These are phyloP conservation scores for Magallana nippona DNA, from an alignment of 2,888 invertebrate species.

Conservation along the genomic window DNA sequence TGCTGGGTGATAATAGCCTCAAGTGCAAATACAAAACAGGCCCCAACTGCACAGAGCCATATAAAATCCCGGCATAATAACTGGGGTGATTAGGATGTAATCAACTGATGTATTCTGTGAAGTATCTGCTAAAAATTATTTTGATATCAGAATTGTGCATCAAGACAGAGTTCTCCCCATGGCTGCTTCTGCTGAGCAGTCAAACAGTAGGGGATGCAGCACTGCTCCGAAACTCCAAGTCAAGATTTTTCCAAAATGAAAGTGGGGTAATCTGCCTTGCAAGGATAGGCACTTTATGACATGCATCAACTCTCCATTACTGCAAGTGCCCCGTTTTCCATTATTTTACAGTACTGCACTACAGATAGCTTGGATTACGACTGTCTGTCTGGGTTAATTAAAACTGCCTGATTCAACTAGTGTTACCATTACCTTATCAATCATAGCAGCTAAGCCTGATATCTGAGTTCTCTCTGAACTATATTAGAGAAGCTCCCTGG, in stretches of 20 bases:
- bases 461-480: background rate
- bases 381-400: constrained; percentile 15
- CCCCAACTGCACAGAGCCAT: background rate
- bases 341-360: constrained; percentile 5
- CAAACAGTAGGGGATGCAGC: constrained; percentile 23
- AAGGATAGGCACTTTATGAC: background rate
- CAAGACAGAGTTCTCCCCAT: background rate
- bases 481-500: constrained; percentile 5
- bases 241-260: constrained; percentile 7
- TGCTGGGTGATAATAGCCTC: constrained; percentile 24
- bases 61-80: background rate
- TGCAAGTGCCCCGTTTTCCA: constrained; percentile 1
- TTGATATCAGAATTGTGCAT: constrained; percentile 35
- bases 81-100: constrained; percentile 22
- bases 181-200: constrained; percentile 2
- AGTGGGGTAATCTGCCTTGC: constrained; percentile 23
- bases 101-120: constrained; percentile 8
- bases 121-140: constrained; percentile 24
- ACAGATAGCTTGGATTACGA: constrained; percentile 20
- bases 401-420: background rate
- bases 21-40: constrained; percentile 10
- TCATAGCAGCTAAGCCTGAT: background rate
- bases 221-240: background rate
- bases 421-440: constrained; percentile 24
- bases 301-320: background rate